These are phyloP conservation scores for Ptychodera flava DNA, from an alignment of 35 echinoderm and acorn worm species.

Conservation along the genomic window DNA sequence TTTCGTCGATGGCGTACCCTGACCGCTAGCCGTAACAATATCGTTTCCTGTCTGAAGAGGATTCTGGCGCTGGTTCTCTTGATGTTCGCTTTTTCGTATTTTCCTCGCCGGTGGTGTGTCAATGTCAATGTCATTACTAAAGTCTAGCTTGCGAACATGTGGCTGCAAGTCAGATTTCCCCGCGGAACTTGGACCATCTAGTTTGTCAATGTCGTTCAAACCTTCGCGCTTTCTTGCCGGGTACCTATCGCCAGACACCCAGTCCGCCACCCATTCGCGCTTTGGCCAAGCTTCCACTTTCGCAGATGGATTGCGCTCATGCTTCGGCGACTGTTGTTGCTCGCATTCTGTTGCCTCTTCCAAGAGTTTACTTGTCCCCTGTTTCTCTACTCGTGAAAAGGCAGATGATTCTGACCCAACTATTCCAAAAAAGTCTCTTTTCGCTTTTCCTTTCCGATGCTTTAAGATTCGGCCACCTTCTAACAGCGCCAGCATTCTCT, in stretches of 20 bases:
- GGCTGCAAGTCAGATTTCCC: neutral
- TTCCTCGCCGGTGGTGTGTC: neutral
- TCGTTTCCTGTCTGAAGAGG: neutral
- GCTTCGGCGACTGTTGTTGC: neutral
- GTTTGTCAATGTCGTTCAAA: neutral
- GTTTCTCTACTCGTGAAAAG: neutral
- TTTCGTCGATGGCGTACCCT: neutral
- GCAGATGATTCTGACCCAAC: neutral
- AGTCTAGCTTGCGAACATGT: neutral
- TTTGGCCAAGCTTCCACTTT: neutral
- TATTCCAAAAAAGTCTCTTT: neutral
- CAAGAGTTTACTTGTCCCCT: neutral
- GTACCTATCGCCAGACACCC: neutral
- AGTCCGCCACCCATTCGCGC: neutral
- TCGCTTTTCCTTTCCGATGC: neutral
- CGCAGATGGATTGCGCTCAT: neutral
- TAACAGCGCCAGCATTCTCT: neutral
- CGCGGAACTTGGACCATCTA: neutral
- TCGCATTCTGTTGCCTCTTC: neutral
- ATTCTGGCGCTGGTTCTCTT: neutral
- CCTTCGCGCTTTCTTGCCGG: neutral
- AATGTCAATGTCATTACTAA: neutral
- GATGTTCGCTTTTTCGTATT: neutral
- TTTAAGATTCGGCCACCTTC: neutral
- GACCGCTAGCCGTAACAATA: too few species aligned